These are phyloP conservation scores for Platyura marginata DNA, from an alignment of 1,140 invertebrate species.

Conservation along the genomic window DNA sequence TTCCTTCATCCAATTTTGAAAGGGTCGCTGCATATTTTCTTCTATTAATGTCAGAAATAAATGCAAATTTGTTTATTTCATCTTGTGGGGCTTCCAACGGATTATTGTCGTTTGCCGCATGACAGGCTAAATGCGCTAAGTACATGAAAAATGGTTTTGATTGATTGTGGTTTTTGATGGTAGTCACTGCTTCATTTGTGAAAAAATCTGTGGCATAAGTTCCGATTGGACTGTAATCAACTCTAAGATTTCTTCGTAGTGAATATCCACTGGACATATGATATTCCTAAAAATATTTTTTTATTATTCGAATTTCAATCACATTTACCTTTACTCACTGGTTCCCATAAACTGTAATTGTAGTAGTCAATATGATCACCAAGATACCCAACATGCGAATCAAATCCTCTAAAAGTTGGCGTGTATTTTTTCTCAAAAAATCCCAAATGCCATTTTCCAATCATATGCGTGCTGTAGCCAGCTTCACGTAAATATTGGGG, in stretches of 20 bases:
- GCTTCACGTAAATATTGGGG: slow-evolving; percentile 53
- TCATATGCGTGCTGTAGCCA: too few species aligned
- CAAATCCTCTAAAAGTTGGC: too few species aligned
- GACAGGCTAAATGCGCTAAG: slow-evolving; percentile 59
- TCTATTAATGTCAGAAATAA: slow-evolving; percentile 53
- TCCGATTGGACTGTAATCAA: not conserved
- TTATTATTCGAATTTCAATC: not conserved
- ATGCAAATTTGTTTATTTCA: slow-evolving; percentile 46
- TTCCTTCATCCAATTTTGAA: slow-evolving; percentile 67
- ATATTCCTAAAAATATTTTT: slow-evolving; percentile 4
- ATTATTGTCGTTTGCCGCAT: slow-evolving; percentile 45
- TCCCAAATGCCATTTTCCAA: slow-evolving; percentile 93
- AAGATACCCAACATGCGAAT: slow-evolving; percentile 75
- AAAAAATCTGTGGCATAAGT: too few species aligned
- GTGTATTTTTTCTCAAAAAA: too few species aligned
- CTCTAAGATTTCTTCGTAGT: not conserved
- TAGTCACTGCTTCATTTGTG: slow-evolving; percentile 44
- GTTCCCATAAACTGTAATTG: slow-evolving; percentile 40
- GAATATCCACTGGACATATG: not conserved
- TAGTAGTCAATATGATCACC: slow-evolving; percentile 71
- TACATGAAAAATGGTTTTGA: slow-evolving; percentile 54
- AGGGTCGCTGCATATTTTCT: slow-evolving; percentile 77
- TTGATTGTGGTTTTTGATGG: slow-evolving; percentile 44
- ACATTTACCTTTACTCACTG: slow-evolving; percentile 15
- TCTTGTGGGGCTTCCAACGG: slow-evolving; percentile 60